A percentile compares a stretch with the other conserved stretches of the same genome.
Evolutionary conservation across 2,113 vertebrate genomes (phyloP).

Genomic region (Noctilio leporinus): DNA sequence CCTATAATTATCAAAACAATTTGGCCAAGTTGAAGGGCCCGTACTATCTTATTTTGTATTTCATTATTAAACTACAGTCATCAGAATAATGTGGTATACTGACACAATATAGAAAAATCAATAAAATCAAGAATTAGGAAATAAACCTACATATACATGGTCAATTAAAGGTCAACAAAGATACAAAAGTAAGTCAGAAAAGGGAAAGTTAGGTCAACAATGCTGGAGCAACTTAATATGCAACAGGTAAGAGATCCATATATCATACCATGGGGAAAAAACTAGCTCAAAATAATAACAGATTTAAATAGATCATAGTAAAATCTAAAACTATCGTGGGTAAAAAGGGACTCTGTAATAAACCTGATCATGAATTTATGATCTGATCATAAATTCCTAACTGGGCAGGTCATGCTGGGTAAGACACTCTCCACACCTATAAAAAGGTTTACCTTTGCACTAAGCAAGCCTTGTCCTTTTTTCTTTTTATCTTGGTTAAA

Average conservation of each 20-base stretch:
- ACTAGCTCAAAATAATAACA: neutral
- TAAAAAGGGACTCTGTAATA: neutral
- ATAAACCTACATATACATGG: neutral
- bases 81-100: neutral
- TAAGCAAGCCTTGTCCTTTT: neutral
- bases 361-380: neutral
- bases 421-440: neutral
- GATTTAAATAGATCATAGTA: neutral
- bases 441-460: neutral
- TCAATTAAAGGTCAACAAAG: neutral
- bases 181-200: neutral
- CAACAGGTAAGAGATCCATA: neutral
- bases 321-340: neutral
- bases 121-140: neutral
- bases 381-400: neutral
- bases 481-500: neutral
- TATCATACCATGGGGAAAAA: neutral
- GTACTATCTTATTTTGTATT: neutral
- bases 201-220: neutral
- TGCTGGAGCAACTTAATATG: neutral
- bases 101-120: neutral
- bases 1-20: neutral
- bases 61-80: neutral
- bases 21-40: neutral
- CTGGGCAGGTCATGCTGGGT: neutral